Evolutionary conservation across 2,888 invertebrate species (phyloP).

Genomic region (Chrysotoxum bicinctum): DNA sequence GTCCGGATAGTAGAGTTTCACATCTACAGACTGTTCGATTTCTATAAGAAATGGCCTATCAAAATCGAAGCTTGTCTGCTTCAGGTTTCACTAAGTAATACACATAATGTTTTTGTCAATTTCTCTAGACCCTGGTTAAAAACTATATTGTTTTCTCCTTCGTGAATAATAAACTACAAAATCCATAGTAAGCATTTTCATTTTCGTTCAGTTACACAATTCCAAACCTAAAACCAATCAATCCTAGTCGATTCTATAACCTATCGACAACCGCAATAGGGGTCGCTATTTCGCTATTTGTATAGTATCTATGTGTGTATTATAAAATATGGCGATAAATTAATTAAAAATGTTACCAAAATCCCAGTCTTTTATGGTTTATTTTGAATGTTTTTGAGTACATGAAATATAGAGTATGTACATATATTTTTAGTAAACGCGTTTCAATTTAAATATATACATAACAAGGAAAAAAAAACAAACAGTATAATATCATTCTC

Average conservation of each 20-base stretch:
- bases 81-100: too few relatives aligned
- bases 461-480: background rate
- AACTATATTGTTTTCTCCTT: too few relatives aligned
- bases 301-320: background rate
- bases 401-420: background rate
- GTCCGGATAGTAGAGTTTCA: too few relatives aligned
- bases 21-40: too few relatives aligned
- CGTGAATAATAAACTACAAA: too few relatives aligned
- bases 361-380: slow-evolving; percentile 5
- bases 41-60: too few relatives aligned
- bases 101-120: too few relatives aligned
- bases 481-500: background rate
- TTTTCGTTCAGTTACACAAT: background rate
- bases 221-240: background rate
- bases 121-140: too few relatives aligned
- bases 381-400: background rate
- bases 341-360: background rate
- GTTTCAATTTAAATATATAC: background rate
- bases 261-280: background rate
- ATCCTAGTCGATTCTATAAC: background rate
- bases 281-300: background rate
- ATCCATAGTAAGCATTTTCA: too few relatives aligned
- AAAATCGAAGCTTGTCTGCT: too few relatives aligned
- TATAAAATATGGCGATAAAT: background rate
- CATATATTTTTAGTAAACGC: background rate